Percentiles rank a stretch among this genome's conserved stretches.
Conservation (phyloP, 2,113 vertebrate genomes). For the Pseudorectes ferrugineus region DNA sequence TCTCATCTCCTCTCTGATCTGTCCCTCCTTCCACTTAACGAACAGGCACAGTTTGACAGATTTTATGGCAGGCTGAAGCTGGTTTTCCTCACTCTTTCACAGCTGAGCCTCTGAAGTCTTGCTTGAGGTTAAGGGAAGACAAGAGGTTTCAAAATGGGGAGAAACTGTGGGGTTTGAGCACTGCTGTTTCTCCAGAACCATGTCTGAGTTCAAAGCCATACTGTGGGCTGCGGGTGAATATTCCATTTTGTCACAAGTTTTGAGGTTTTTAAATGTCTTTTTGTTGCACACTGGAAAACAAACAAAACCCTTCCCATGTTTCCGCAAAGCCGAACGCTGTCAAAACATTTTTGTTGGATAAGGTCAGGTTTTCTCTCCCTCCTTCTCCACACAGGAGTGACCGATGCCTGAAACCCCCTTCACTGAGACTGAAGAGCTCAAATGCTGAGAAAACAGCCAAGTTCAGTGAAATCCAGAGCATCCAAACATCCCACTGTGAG, state of each 20-base stretch:
- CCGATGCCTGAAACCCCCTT: constrained; percentile 22
- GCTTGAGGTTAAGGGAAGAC: constrained; percentile 39
- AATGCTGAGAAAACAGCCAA: neutral
- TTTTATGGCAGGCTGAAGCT: neutral
- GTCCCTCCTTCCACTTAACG: neutral
- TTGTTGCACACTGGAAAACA: constrained; percentile 55
- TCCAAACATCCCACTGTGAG: neutral
- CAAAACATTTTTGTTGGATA: constrained; percentile 63
- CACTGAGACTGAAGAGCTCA: neutral
- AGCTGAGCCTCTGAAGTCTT: constrained; percentile 27
- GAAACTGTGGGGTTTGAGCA: neutral
- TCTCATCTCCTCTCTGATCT: neutral
- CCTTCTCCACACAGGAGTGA: constrained; percentile 12
- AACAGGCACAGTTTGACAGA: neutral
- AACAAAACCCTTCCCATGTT: constrained; percentile 58
- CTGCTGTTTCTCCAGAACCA: neutral
- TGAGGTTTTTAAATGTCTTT: constrained; percentile 56
- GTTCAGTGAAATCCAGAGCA: constrained; percentile 3
- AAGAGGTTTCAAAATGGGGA: constrained; percentile 24
- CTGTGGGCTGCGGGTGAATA: constrained; percentile 19
- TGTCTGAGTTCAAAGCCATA: constrained; percentile 42
- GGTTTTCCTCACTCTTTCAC: neutral
- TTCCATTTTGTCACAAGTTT: constrained; percentile 61
- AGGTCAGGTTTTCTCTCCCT: constrained; percentile 44
- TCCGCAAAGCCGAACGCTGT: constrained; percentile 21